A percentile compares a stretch with the other conserved stretches of the same genome.
These are phyloP conservation scores for Rutilus rutilus DNA, from an alignment of 2,113 vertebrate genomes.

Conservation along the genomic window DNA sequence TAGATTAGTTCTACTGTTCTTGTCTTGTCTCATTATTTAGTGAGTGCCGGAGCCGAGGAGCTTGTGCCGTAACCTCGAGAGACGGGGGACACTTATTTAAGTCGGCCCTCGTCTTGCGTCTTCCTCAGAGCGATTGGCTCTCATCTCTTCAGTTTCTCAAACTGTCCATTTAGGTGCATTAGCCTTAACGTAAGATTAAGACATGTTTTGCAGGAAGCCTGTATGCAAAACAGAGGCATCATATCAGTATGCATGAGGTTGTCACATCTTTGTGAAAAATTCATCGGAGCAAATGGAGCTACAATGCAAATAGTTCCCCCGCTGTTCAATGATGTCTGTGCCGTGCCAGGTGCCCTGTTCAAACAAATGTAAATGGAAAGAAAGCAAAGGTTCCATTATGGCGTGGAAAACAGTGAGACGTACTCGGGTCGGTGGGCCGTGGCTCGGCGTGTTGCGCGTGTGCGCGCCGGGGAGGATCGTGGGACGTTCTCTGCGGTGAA, in stretches of 20 bases:
- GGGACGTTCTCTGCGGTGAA: constrained; percentile 12
- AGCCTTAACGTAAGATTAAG: constrained; percentile 31
- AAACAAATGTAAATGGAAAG: constrained; percentile 47
- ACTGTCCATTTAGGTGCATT: constrained; percentile 19
- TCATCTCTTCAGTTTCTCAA: neutral
- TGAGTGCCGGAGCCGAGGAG: constrained; percentile 17
- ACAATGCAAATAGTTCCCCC: constrained; percentile 33
- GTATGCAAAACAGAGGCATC: constrained; percentile 15
- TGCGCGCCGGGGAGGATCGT: neutral
- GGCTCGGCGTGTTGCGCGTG: neutral
- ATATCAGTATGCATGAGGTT: constrained; percentile 41
- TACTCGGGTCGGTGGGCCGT: neutral
- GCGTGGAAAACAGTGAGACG: neutral
- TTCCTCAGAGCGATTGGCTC: neutral
- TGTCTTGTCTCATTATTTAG: constrained; percentile 55
- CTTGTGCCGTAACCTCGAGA: constrained; percentile 25
- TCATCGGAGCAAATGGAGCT: constrained; percentile 34
- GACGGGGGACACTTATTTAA: constrained; percentile 7
- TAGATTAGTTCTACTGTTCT: constrained; percentile 51
- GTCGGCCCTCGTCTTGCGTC: neutral
- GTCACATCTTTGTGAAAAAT: constrained; percentile 32
- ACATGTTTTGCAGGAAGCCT: neutral
- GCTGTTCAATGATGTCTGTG: constrained; percentile 16
- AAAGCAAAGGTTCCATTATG: constrained; percentile 30
- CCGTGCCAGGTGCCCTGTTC: constrained; percentile 31